Evolutionary conservation across 2,888 invertebrate genomes (phyloP).

Genomic region (Drosophila atroscutellata): DNA sequence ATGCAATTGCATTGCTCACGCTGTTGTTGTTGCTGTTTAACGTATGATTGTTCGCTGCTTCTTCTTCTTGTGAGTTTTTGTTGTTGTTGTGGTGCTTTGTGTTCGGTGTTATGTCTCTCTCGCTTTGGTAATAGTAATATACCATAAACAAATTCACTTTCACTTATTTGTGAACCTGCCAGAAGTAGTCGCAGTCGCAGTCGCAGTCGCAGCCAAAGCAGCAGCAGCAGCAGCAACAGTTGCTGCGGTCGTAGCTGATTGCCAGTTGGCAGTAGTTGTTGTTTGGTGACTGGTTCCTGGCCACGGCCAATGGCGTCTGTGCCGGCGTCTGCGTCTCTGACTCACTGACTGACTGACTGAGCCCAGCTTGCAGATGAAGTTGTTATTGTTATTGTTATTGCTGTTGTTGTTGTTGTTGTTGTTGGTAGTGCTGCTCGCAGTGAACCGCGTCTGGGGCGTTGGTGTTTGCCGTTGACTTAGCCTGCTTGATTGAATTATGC

Average conservation of each 20-base stretch:
- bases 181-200: conserved; percentile 12
- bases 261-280: conserved; percentile 10
- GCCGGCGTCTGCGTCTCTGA: conserved; percentile 42
- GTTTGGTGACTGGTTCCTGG: conserved; percentile 55
- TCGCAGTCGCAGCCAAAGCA: conserved; percentile 8
- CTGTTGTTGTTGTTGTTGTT: not conserved
- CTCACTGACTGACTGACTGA: conserved; percentile 70
- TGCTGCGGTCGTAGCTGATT: conserved; percentile 53
- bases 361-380: conserved; percentile 23
- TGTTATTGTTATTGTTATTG: conserved; percentile 1
- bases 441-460: conserved; percentile 44
- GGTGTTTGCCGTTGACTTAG: conserved; percentile 41
- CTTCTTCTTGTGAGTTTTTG: conserved; percentile 9
- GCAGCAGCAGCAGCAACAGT: conserved; percentile 23
- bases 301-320: conserved; percentile 55
- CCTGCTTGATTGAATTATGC: conserved; percentile 65
- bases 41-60: conserved; percentile 10
- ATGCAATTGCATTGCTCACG: conserved; percentile 27
- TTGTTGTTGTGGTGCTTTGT: conserved; percentile 9
- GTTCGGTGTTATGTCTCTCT: conserved; percentile 61
- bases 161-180: conserved; percentile 76
- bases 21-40: conserved; percentile 3
- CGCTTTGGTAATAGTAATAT: conserved; percentile 74
- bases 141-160: conserved; percentile 79
- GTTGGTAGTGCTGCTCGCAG: conserved; percentile 11